Percentiles rank a stretch among this genome's conserved stretches.
phyloP scores from a whole-genome alignment of 2,888 invertebrate species.

The Sminthurinus aureus region DNA sequence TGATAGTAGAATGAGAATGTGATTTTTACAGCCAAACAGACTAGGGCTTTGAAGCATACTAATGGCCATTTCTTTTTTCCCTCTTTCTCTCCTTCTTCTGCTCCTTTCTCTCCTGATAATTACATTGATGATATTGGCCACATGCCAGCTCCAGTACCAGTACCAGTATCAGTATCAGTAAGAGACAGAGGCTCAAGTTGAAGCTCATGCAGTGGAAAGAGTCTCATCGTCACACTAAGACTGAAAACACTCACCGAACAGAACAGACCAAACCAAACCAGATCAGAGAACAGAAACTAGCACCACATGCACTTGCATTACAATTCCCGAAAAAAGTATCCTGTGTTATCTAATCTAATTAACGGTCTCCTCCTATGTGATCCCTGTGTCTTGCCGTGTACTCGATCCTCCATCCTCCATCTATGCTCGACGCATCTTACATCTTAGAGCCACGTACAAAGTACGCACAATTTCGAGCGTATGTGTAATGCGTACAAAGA shows the following conservation, averaged over 20 bases:
- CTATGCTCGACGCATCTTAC: background rate
- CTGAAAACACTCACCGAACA: no score
- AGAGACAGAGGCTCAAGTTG: background rate
- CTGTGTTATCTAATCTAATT: constrained; percentile 18
- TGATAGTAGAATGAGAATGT: no score
- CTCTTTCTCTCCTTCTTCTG: constrained; percentile 47
- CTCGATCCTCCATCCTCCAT: background rate
- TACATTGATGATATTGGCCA: constrained; percentile 59
- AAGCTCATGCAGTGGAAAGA: no score
- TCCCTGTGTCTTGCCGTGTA: background rate
- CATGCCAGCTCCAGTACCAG: constrained; percentile 50
- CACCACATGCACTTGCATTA: background rate
- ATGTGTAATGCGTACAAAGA: no score
- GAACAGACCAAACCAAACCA: no score
- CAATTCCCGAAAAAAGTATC: background rate
- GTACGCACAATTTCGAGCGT: background rate
- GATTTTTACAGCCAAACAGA: constrained; percentile 2
- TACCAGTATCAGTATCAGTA: constrained; percentile 38
- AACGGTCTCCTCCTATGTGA: constrained; percentile 17
- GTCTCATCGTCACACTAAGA: no score
- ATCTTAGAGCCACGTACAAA: background rate
- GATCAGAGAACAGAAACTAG: background rate
- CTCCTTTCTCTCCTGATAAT: constrained; percentile 56
- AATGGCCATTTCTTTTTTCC: constrained; percentile 51
- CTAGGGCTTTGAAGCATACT: constrained; percentile 46